These are phyloP conservation scores for Trissolcus basalis DNA, from an alignment of 1,140 invertebrate genomes.

Conservation along the genomic window DNA sequence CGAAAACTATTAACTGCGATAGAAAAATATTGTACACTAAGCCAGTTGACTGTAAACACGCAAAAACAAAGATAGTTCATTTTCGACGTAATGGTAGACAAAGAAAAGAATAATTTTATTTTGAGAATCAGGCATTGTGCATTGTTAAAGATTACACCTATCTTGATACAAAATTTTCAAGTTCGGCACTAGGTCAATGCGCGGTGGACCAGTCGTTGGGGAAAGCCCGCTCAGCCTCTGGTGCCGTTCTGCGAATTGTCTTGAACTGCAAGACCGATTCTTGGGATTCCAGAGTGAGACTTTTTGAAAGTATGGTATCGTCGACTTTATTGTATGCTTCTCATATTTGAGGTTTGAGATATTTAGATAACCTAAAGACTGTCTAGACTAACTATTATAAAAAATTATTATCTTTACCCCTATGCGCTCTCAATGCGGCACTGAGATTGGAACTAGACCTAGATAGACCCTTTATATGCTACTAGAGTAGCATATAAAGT, in stretches of 20 bases:
- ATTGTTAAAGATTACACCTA: slow-evolving; percentile 5
- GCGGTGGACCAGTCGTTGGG: slow-evolving; percentile 1
- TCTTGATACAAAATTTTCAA: neutral
- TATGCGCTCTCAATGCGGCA: neutral
- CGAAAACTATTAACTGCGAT: neutral
- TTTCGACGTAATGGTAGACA: neutral
- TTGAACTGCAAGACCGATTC: slow-evolving; percentile 4
- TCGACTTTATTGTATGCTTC: slow-evolving; percentile 3
- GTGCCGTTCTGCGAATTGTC: neutral
- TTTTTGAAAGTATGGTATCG: slow-evolving; percentile 2
- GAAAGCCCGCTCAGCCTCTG: neutral
- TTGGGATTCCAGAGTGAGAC: neutral
- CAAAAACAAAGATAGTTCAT: slow-evolving; percentile 8
- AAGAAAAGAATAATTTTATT: slow-evolving; percentile 5
- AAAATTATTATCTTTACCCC: neutral
- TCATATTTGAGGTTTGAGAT: slow-evolving; percentile 4
- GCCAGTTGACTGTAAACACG: slow-evolving; percentile 2
- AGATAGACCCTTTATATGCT: too few relatives aligned
- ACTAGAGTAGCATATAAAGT: slow-evolving; percentile 3
- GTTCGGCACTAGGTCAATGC: neutral
- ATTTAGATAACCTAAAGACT: slow-evolving; percentile 3
- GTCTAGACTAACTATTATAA: slow-evolving; percentile 2
- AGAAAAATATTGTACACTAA: slow-evolving; percentile 3
- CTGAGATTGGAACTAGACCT: neutral
- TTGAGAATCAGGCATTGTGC: neutral